These are phyloP conservation scores for Holothuria leucospilota DNA, from an alignment of 53 echinoderm and acorn worm species.

Conservation along the genomic window DNA sequence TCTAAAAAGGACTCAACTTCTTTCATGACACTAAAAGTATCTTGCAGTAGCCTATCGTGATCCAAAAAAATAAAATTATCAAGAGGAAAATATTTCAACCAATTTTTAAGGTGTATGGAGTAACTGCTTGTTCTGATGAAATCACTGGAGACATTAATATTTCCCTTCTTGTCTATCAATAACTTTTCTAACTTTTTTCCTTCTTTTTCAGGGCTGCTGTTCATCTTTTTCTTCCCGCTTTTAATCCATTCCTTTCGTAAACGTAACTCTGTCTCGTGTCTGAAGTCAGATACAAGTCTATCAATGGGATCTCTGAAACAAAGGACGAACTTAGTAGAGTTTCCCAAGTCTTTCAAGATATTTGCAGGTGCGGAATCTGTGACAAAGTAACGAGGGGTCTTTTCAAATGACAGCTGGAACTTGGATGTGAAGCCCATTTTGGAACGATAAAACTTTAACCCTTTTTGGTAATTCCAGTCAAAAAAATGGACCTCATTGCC, in stretches of 20 bases:
- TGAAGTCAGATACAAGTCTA: slow-evolving; percentile 77
- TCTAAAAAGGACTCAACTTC: slow-evolving; percentile 76
- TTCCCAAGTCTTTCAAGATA: slow-evolving; percentile 75
- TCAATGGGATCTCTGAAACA: slow-evolving; percentile 79
- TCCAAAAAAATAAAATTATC: slow-evolving; percentile 78
- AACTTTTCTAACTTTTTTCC: slow-evolving; percentile 64
- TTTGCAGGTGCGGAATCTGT: slow-evolving; percentile 65
- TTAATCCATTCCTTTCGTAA: slow-evolving; percentile 44
- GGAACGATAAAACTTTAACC: slow-evolving; percentile 75
- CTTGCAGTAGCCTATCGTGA: slow-evolving; percentile 58
- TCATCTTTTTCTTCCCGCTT: slow-evolving; percentile 32
- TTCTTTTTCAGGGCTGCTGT: slow-evolving; percentile 50
- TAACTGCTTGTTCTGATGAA: slow-evolving; percentile 76
- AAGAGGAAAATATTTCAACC: slow-evolving; percentile 73
- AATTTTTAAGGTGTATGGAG: slow-evolving; percentile 73
- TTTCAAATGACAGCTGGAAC: slow-evolving; percentile 75
- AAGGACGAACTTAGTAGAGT: slow-evolving; percentile 76
- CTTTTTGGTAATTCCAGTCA: slow-evolving; percentile 87
- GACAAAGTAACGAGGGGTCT: slow-evolving; percentile 92
- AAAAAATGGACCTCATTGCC: slow-evolving; percentile 95
- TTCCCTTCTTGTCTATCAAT: slow-evolving; percentile 68
- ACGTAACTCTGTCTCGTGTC: slow-evolving; percentile 79
- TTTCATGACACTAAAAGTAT: slow-evolving; percentile 65
- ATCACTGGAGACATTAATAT: slow-evolving; percentile 81
- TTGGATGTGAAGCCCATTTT: slow-evolving; percentile 77